Conservation (phyloP, 2,797 vertebrate genomes). For the Paratrypauchen microcephalus region DNA sequence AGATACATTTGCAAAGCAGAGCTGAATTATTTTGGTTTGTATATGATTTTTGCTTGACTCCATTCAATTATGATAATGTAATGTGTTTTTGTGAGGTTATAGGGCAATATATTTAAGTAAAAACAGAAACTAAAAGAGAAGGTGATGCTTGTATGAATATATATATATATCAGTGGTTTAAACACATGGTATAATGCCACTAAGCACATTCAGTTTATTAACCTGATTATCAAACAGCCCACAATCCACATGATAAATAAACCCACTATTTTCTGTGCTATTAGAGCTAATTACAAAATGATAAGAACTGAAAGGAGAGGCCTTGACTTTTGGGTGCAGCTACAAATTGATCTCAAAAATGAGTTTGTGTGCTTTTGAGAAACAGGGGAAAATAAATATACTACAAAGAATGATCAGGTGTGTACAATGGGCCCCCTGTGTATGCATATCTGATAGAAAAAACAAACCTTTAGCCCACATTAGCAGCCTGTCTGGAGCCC, state of each 20-base stretch:
- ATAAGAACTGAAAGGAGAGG: not conserved
- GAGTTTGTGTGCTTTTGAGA: not conserved
- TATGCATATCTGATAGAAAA: not conserved
- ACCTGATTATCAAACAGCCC: not conserved
- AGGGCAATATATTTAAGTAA: not conserved
- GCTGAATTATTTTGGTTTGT: not conserved
- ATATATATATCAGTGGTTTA: not conserved
- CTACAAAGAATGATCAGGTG: too few species aligned
- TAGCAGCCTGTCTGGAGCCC: slow-evolving; percentile 9
- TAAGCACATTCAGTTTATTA: not conserved
- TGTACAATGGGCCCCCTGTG: not conserved
- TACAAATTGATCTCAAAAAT: not conserved
- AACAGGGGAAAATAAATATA: not conserved
- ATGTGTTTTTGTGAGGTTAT: not conserved
- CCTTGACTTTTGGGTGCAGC: not conserved
- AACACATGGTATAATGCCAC: not conserved
- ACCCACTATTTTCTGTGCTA: not conserved
- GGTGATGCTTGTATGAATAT: not conserved
- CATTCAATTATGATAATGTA: not conserved
- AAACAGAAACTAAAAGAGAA: not conserved
- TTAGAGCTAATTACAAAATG: not conserved
- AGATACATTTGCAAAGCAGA: not conserved
- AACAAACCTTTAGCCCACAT: not conserved
- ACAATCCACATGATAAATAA: not conserved
- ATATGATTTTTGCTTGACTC: not conserved